Evolutionary conservation across 53 echinoderm and acorn worm species (phyloP), one percentile per base, ranked within the genome.

Genomic region (Holothuria scabra): DNA sequence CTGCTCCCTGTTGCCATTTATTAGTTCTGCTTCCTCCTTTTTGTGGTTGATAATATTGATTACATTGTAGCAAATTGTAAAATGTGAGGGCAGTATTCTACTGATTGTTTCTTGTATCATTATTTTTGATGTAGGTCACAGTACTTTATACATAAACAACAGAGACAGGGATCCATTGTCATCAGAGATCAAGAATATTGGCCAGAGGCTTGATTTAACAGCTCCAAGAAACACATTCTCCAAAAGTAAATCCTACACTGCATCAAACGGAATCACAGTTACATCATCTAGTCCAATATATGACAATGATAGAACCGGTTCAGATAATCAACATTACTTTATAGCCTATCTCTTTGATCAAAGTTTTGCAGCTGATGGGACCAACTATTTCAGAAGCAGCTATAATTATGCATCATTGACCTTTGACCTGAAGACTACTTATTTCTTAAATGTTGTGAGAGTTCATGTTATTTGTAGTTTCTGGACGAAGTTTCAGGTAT

Each of bases 331-430:
- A 46, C 88, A 83, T 1, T 88, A 88, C 74, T 76, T 58, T 56
- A 83, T 95, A 52, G 86, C 83, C 14, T 90, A 85, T 59, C 86
- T 95, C 22, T 95, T 95, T 88, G 95, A 95, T 46, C 95, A 95
- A 71, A 86, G 90, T 23, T 57, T 82, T 20, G 84, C 65, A 59
- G 34, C 65, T 38, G 65, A 64, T 21, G 88, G 87, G 46, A 88
- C 82, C 60, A 57, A 84, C 30, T 68, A 31, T 33, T 92, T 90
- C 67, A 28, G 85, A 59, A 84, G 78, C 59, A 14, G 56, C 41
- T 24, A 26, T 24, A 38, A 35, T 16, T 74, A 88, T 6, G 84
- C 79, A 5, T 68, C 90, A 0, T 64, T 95, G 28, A 88, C 86
- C 58, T 65, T 95, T 67, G 84, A 90, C 80, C 88, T 95, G 6